Percentiles rank a stretch among this genome's conserved stretches.
Conservation (phyloP, 2,797 vertebrate species). For the Manis javanica region DNA sequence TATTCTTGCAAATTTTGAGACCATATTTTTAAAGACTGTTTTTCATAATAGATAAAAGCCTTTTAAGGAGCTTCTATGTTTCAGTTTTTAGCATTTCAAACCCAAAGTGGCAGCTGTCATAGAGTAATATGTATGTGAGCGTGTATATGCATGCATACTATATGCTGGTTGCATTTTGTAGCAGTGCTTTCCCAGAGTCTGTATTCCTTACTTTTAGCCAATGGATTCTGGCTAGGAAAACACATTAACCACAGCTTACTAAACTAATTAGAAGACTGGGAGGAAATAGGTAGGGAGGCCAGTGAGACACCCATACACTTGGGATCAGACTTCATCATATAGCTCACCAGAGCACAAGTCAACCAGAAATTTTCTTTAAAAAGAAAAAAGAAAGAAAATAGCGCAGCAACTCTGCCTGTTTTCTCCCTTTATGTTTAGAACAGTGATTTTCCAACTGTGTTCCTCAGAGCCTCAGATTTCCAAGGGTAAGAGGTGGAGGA, state of each 20-base stretch:
- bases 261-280: neutral
- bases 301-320: conserved; percentile 2
- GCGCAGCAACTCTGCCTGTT: neutral
- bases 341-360: neutral
- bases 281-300: neutral
- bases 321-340: neutral
- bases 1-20: conserved; percentile 18
- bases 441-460: neutral
- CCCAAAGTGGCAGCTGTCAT: neutral
- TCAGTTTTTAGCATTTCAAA: conserved; percentile 54
- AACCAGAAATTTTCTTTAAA: neutral
- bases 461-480: neutral
- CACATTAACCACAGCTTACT: neutral
- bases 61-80: conserved; percentile 1
- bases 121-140: neutral
- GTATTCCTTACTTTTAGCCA: neutral
- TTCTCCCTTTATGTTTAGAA: neutral
- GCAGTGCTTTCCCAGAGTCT: neutral
- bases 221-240: neutral
- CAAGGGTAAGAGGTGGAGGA: neutral
- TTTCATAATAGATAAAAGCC: conserved; percentile 21
- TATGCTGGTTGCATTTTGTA: neutral
- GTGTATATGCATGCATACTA: neutral
- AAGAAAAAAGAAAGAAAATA: neutral
- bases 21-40: neutral